These are phyloP conservation scores for Pangasius mekongensis DNA, from an alignment of 2,797 vertebrate species.

Conservation along the genomic window DNA sequence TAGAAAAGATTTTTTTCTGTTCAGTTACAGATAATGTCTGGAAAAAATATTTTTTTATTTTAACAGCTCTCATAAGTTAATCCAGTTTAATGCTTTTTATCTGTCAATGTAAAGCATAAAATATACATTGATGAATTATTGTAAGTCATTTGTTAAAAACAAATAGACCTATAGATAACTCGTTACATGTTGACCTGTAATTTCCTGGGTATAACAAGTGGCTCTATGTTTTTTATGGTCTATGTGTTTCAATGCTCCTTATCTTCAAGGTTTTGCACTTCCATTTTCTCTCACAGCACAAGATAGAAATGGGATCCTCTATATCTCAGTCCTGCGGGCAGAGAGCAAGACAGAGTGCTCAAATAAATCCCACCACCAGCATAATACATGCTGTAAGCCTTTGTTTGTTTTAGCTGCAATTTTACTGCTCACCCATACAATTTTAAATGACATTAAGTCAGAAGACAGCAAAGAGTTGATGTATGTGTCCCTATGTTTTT, in stretches of 20 bases:
- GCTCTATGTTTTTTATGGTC: background rate
- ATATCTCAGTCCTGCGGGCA: background rate
- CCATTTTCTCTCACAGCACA: background rate
- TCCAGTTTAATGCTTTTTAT: background rate
- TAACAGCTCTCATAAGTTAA: background rate
- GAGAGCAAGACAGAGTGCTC: conserved; percentile 15
- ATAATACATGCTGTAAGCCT: background rate
- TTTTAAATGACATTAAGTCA: background rate
- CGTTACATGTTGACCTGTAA: background rate
- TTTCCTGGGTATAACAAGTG: background rate
- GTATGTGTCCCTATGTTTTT: background rate
- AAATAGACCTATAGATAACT: background rate
- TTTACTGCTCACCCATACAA: background rate
- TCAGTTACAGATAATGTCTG: background rate
- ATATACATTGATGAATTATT: background rate
- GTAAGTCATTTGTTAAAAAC: background rate
- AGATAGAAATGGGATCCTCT: background rate
- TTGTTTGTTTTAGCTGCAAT: background rate
- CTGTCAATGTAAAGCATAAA: background rate
- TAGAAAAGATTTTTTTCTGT: background rate
- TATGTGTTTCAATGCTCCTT: background rate
- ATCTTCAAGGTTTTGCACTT: background rate
- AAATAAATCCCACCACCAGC: conserved; percentile 20
- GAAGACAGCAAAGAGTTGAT: background rate
- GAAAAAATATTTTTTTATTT: background rate